These are phyloP conservation scores for Augochlora pura DNA, from an alignment of 1,140 invertebrate species.

Conservation along the genomic window DNA sequence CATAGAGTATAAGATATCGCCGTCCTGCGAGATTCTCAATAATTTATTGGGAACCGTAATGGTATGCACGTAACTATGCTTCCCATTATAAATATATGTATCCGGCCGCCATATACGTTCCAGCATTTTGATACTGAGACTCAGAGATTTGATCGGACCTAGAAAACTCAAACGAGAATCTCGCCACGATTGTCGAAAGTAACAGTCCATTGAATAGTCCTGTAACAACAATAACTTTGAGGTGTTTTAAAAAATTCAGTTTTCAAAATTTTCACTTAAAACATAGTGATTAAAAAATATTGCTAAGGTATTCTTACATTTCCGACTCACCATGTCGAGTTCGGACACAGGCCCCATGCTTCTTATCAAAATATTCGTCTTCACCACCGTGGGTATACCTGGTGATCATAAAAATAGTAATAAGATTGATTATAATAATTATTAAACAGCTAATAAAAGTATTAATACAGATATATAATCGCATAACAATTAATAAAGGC, in stretches of 20 bases:
- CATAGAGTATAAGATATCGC: conserved; percentile 96
- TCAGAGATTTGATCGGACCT: conserved; percentile 90
- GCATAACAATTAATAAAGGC: too few species aligned
- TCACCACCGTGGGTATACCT: conserved; percentile 93
- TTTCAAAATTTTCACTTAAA: too few species aligned
- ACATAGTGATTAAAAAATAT: too few species aligned
- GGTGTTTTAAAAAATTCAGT: background rate
- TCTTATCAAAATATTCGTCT: conserved; percentile 94
- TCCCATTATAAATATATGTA: conserved; percentile 96
- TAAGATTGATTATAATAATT: background rate
- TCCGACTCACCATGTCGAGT: conserved; percentile 91
- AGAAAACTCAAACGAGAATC: conserved; percentile 91
- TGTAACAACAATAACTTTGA: conserved; percentile 70
- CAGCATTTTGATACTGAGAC: conserved; percentile 94
- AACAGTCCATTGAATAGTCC: conserved; percentile 98
- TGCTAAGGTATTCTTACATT: background rate
- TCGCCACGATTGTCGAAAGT: conserved; percentile 95
- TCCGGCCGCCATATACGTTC: conserved; percentile 97
- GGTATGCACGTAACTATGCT: conserved; percentile 95
- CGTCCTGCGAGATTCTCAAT: conserved; percentile 92
- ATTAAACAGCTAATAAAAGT: too few species aligned
- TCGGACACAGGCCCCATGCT: conserved; percentile 98
- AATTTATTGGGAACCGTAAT: conserved; percentile 98
- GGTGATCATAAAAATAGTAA: conserved; percentile 61
- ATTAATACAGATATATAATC: too few species aligned